phyloP scores from a whole-genome alignment of 2,113 vertebrate species.

The Sapayoa aenigma region DNA sequence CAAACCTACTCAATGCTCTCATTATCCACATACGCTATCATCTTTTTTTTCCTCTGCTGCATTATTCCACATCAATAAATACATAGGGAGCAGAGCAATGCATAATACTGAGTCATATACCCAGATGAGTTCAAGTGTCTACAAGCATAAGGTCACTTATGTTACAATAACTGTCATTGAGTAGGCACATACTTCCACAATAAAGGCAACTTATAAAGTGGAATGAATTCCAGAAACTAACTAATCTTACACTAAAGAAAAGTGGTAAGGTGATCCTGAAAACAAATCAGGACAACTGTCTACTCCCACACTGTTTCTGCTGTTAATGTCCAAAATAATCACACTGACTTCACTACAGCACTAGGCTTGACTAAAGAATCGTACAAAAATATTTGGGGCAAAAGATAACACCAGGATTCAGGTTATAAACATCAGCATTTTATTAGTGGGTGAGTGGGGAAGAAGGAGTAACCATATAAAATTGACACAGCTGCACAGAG shows the following conservation, averaged over 20 bases:
- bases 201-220: not conserved
- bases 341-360: not conserved
- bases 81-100: not conserved
- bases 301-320: not conserved
- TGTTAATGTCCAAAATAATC: not conserved
- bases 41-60: not conserved
- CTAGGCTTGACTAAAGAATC: not conserved
- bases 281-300: not conserved
- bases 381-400: not conserved
- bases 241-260: not conserved
- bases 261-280: not conserved
- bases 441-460: not conserved
- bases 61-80: constrained; percentile 19
- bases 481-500: not conserved
- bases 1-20: not conserved
- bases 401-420: not conserved
- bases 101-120: not conserved
- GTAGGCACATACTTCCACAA: not conserved
- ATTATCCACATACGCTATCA: not conserved
- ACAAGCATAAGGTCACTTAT: not conserved
- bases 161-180: not conserved
- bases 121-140: not conserved
- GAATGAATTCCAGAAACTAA: not conserved
- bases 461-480: not conserved
- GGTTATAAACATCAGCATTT: not conserved